Conservation (phyloP, 2,888 invertebrate genomes). For the Nephrotoma appendiculata region DNA sequence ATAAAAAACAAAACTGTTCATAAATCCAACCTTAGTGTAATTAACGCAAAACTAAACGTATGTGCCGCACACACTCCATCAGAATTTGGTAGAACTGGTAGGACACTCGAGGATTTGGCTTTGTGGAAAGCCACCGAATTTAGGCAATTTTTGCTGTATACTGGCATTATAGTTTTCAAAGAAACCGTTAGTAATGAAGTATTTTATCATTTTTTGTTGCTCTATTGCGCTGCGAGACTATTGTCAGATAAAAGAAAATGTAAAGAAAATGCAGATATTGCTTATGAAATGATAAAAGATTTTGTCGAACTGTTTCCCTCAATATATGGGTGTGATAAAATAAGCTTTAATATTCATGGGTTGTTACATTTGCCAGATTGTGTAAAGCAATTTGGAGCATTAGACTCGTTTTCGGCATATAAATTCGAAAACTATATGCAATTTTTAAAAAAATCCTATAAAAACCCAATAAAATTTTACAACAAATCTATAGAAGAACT, state of each 20-base stretch:
- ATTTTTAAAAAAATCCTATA: no score
- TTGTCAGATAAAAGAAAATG: neutral
- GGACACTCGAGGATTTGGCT: no score
- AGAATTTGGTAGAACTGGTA: no score
- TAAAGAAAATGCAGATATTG: no score
- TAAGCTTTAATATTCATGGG: neutral
- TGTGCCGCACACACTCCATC: no score
- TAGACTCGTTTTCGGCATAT: neutral
- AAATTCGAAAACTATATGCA: no score
- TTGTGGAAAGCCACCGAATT: no score
- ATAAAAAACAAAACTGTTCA: no score
- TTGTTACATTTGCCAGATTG: neutral
- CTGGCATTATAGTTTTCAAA: neutral
- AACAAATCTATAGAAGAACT: neutral
- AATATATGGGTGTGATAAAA: neutral
- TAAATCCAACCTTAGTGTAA: no score
- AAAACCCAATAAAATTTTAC: neutral
- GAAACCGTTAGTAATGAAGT: neutral
- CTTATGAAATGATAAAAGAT: no score
- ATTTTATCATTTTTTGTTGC: slow-evolving; percentile 4
- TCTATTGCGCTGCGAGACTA: neutral
- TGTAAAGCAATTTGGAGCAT: neutral
- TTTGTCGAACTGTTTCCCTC: no score
- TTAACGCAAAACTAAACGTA: no score
- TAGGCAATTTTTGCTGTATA: slow-evolving; percentile 2